A percentile compares a stretch with the other conserved stretches of the same genome.
phyloP scores from a whole-genome alignment of 1,140 invertebrate species.

The Zaprionus gabonicus region DNA sequence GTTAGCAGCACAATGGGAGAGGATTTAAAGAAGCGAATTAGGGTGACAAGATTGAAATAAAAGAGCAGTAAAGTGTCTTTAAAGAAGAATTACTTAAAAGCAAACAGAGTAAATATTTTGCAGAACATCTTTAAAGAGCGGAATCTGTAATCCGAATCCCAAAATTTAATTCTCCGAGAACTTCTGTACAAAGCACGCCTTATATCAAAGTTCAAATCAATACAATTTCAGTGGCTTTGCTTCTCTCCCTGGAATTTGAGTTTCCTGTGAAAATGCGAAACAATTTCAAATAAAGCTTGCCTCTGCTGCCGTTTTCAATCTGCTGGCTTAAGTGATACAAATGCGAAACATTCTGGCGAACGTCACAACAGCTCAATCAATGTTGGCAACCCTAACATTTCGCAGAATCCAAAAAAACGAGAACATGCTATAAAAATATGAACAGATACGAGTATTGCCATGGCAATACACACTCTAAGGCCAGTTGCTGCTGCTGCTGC shows the following conservation, averaged over 20 bases:
- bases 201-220: not conserved
- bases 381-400: not conserved
- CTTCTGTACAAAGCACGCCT: not conserved
- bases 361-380: slow-evolving; percentile 4
- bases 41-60: not conserved
- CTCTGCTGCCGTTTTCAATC: not conserved
- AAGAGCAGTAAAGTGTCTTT: not conserved
- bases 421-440: slow-evolving; percentile 19
- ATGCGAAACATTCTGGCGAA: not conserved
- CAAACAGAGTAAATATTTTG: not conserved
- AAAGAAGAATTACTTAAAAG: not conserved
- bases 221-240: not conserved
- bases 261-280: not conserved
- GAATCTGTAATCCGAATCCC: too few species aligned
- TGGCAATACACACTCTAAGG: slow-evolving; percentile 3
- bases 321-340: not conserved
- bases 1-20: slow-evolving; percentile 8
- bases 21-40: not conserved
- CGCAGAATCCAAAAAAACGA: not conserved
- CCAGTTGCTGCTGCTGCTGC: not conserved
- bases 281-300: not conserved
- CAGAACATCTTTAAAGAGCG: not conserved
- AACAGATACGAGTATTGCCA: slow-evolving; percentile 9
- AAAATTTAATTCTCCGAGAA: too few species aligned
- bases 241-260: not conserved